Base-by-base conservation (phyloP, 2,113 vertebrate genomes). In the Diphyllodes magnificus region DNA sequence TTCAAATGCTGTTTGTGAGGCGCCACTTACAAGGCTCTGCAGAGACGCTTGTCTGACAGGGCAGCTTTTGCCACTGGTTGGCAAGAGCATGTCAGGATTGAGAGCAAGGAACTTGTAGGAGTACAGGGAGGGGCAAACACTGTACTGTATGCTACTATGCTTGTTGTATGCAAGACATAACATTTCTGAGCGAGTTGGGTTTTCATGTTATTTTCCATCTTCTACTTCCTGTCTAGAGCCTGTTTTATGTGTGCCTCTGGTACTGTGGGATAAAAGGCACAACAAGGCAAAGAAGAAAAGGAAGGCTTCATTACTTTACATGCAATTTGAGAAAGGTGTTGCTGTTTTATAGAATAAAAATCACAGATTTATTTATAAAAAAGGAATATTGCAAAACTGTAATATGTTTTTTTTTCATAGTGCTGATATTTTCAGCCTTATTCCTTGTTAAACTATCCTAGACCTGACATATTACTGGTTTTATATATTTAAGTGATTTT, bases 61-160 rank as follows among this genome's bases (percentile, higher is more conserved):
- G 30, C 1, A 2, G 44, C 22, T 86, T 42, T 61, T 30, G 20
- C 37, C 16, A 30, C 31, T 37, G 24, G 13, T 13, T 1, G 2
- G 28, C 31, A 56, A 8, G 45, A 91, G 4, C 7, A 15, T 30
- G 44, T 45, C 63, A 63, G 49, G 82, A 68, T 39, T 40, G 33
- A 84, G n/a, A 75, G 30, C 0, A 0, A 84, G 33, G 14, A 60
- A 60, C 33, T 56, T 64, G 4, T 8, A 70, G 22, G 33, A 81
- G 4, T 17, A 47, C 14, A 51, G n/a, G 17, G 9, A 25, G 0
- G 1, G 10, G 27, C 0, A 79, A 56, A 13, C 8, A 9, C 45
- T 51, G 13, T 4, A 13, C 5, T 8, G 20, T 39, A 33, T 30
- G 25, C 11, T 59, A 57, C 33, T 15, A 13, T 14, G 10, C 49